Evolutionary conservation across 2,113 vertebrate species (phyloP).

Genomic region (Onychostruthus taczanowskii): DNA sequence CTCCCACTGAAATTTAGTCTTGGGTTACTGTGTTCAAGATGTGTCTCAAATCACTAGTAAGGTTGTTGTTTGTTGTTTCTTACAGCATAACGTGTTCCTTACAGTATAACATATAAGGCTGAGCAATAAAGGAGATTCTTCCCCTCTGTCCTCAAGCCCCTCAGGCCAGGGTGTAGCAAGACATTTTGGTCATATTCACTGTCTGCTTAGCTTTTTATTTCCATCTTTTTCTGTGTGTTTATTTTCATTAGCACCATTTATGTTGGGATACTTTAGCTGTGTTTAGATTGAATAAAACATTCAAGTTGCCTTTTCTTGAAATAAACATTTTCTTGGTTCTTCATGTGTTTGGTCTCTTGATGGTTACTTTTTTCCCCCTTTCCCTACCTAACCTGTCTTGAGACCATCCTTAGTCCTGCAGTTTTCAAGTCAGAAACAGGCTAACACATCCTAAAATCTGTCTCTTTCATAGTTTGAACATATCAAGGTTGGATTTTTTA

Average conservation of each 20-base stretch:
- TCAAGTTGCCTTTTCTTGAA: background rate
- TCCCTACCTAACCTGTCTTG: background rate
- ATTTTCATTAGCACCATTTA: background rate
- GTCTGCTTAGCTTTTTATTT: background rate
- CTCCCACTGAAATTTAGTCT: background rate
- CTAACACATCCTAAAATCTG: background rate
- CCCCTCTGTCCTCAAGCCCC: background rate
- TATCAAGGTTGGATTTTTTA: background rate
- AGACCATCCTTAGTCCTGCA: background rate
- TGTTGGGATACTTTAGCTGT: background rate
- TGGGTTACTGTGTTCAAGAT: background rate
- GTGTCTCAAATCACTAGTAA: background rate
- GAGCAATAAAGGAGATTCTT: background rate
- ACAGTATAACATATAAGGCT: background rate
- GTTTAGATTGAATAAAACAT: background rate
- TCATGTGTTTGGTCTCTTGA: rapidly evolving
- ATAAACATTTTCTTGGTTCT: background rate
- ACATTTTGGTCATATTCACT: background rate
- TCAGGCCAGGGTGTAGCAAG: background rate
- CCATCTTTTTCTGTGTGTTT: background rate
- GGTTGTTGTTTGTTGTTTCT: background rate
- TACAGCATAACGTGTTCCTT: background rate
- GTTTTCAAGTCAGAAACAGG: background rate
- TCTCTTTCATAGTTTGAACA: background rate
- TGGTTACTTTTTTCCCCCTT: background rate